phyloP scores from a whole-genome alignment of 2,888 invertebrate species.

The Coelinius sp. region DNA sequence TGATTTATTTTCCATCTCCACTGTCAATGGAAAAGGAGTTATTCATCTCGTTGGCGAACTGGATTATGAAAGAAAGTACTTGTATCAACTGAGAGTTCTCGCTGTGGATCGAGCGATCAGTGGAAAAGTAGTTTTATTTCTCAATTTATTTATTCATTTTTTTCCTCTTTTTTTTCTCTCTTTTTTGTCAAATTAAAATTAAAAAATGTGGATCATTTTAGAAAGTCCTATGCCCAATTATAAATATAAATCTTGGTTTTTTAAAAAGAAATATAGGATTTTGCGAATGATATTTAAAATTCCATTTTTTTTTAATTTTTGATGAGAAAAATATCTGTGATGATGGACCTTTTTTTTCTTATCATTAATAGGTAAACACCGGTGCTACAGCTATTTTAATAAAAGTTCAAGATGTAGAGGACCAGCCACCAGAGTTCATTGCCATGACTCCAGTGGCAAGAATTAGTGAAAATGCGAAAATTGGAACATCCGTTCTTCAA shows the following conservation, averaged over 20 bases:
- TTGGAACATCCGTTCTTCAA: constrained; percentile 88
- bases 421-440: constrained; percentile 92
- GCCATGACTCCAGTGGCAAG: constrained; percentile 89
- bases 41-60: constrained; percentile 82
- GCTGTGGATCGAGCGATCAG: constrained; percentile 85
- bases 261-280: no score
- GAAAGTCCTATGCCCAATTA: no score
- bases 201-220: no score
- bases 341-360: background rate
- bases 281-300: no score
- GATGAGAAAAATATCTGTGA: background rate
- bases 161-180: no score
- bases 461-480: constrained; percentile 86
- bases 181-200: no score
- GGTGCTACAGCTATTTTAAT: constrained; percentile 90
- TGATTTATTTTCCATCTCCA: constrained; percentile 84
- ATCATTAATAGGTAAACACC: constrained; percentile 83
- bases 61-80: constrained; percentile 89
- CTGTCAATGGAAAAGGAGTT: constrained; percentile 88
- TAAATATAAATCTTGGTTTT: no score
- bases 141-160: no score
- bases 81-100: constrained; percentile 87
- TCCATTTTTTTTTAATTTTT: no score
- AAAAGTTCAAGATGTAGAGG: constrained; percentile 90
- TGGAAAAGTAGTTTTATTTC: constrained; percentile 58